phyloP scores from a whole-genome alignment of 2,888 invertebrate genomes.

The Homarus gammarus region DNA sequence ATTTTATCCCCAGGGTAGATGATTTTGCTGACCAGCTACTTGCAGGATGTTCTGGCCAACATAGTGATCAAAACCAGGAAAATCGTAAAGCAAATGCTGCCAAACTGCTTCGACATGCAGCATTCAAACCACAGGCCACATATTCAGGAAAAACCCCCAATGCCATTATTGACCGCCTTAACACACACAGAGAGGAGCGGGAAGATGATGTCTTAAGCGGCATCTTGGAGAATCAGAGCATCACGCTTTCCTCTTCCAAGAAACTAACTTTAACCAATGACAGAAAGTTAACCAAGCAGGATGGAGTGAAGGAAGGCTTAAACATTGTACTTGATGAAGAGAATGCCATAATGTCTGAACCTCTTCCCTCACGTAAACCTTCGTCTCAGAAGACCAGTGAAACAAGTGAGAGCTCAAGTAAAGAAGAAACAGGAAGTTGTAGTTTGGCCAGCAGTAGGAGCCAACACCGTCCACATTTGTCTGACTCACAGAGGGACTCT shows the following conservation, averaged over 20 bases:
- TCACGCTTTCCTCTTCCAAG: slow-evolving; percentile 51
- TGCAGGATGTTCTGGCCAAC: slow-evolving; percentile 27
- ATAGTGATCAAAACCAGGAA: neutral
- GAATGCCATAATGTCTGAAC: slow-evolving; percentile 28
- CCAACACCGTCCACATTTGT: slow-evolving; percentile 12
- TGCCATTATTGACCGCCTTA: slow-evolving; percentile 35
- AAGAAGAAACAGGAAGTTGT: neutral
- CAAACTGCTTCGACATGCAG: slow-evolving; percentile 28
- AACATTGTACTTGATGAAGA: slow-evolving; percentile 33
- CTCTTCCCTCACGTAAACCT: slow-evolving; percentile 52
- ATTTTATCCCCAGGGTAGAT: slow-evolving; percentile 27
- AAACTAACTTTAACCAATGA: slow-evolving; percentile 47
- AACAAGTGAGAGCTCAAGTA: neutral
- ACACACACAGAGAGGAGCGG: slow-evolving; percentile 10
- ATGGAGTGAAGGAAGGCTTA: neutral
- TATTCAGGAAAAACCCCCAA: slow-evolving; percentile 34
- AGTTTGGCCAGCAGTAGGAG: slow-evolving; percentile 11
- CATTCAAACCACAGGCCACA: slow-evolving; percentile 49
- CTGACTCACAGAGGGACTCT: neutral
- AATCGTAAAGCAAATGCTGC: slow-evolving; percentile 51
- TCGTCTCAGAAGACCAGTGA: neutral
- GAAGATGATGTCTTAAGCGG: slow-evolving; percentile 51
- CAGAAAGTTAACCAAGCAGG: slow-evolving; percentile 49
- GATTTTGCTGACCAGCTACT: slow-evolving; percentile 45
- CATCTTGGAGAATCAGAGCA: slow-evolving; percentile 53